phyloP scores from a whole-genome alignment of 1,140 invertebrate species.

The Bathynomus jamesi region DNA sequence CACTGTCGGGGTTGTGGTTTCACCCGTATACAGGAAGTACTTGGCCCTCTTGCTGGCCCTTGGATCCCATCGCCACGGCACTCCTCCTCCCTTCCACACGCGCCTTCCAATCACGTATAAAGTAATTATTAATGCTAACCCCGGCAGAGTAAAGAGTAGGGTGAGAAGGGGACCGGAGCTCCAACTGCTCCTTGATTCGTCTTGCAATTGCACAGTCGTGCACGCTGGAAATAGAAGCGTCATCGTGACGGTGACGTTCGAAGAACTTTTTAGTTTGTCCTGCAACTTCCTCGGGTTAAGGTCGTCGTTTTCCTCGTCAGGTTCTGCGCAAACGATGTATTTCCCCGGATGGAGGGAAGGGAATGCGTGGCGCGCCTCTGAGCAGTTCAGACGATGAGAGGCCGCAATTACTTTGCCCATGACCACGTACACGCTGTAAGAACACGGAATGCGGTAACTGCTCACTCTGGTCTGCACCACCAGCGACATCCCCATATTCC shows the following conservation, averaged over 20 bases:
- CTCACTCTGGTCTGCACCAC: conserved; percentile 32
- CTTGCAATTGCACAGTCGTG: conserved; percentile 11
- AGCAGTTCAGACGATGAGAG: conserved; percentile 26
- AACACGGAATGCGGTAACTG: conserved; percentile 13
- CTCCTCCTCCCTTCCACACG: conserved; percentile 32
- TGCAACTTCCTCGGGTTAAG: conserved; percentile 15
- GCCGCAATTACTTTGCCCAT: conserved; percentile 20
- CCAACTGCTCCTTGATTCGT: conserved; percentile 5
- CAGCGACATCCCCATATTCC: conserved; percentile 22
- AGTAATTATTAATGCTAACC: conserved; percentile 28
- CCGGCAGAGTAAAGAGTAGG: conserved; percentile 30
- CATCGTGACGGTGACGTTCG: conserved; percentile 6
- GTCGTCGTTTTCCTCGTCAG: conserved; percentile 13
- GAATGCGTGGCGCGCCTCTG: conserved; percentile 27
- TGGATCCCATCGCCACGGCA: conserved; percentile 33
- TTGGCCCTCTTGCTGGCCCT: conserved; percentile 28
- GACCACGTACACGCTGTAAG: conserved; percentile 26
- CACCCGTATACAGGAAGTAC: conserved; percentile 33
- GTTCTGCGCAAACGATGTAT: conserved; percentile 29
- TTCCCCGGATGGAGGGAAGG: conserved; percentile 16
- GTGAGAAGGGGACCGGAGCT: conserved; percentile 22
- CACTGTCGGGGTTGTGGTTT: conserved; percentile 23
- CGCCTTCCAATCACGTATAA: conserved; percentile 28
- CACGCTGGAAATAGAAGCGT: conserved; percentile 12
- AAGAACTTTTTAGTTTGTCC: background rate